Conservation (phyloP, 2,113 vertebrate species). For the Datnioides undecimradiatus region DNA sequence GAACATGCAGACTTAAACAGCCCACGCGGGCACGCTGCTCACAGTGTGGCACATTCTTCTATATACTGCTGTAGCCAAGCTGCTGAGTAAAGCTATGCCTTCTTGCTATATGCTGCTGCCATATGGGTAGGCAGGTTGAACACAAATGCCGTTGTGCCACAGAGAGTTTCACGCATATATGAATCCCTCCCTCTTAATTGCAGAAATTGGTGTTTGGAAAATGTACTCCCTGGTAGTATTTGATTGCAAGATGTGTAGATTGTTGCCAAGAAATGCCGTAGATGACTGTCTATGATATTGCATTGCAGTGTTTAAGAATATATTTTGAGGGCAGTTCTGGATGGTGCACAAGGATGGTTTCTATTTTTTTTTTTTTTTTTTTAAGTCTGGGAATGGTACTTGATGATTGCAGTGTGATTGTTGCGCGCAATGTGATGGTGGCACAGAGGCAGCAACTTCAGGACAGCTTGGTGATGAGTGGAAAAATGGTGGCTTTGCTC, state of each 20-base stretch:
- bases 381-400: background rate
- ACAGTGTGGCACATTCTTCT: constrained; percentile 11
- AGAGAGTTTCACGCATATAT: constrained; percentile 25
- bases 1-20: constrained; percentile 69
- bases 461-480: constrained; percentile 23
- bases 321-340: constrained; percentile 21
- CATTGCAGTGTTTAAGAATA: constrained; percentile 11
- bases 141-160: constrained; percentile 24
- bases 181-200: too few relatives aligned
- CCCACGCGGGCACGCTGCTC: constrained; percentile 45
- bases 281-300: constrained; percentile 18
- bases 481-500: background rate
- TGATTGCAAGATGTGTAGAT: too few relatives aligned
- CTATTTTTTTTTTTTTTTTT: constrained; percentile 21
- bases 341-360: constrained; percentile 29
- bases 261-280: background rate
- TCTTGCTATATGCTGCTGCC: constrained; percentile 38
- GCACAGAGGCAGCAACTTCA: background rate
- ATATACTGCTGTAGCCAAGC: constrained; percentile 27
- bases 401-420: constrained; percentile 25
- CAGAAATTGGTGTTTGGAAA: too few relatives aligned
- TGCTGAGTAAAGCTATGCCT: constrained; percentile 42
- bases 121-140: constrained; percentile 47
- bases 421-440: constrained; percentile 1
- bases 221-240: too few relatives aligned